These are phyloP conservation scores for Hippocampus kuda DNA, from an alignment of 2,797 vertebrate species.

Conservation along the genomic window DNA sequence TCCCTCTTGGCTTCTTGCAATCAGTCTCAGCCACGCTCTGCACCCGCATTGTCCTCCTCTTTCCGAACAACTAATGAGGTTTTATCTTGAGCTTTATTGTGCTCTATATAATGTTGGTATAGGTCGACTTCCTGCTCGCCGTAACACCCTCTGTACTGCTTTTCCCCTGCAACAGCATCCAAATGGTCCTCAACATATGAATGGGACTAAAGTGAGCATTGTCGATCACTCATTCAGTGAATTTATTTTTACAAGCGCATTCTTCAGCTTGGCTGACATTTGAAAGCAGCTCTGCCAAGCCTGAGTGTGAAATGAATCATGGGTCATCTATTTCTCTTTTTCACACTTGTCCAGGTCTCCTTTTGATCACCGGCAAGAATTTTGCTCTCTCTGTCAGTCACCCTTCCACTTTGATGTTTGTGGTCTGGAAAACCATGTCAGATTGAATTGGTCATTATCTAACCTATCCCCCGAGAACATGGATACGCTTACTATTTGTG, in stretches of 20 bases:
- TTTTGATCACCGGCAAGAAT: conserved; percentile 37
- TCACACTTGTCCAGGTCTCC: conserved; percentile 23
- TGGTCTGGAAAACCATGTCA: conserved; percentile 54
- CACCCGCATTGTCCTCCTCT: conserved; percentile 7
- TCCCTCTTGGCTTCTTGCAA: neutral
- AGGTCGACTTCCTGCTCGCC: conserved; percentile 18
- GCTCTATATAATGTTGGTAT: conserved; percentile 18
- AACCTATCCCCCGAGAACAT: conserved; percentile 37
- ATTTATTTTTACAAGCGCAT: conserved; percentile 18
- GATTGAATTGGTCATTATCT: conserved; percentile 60
- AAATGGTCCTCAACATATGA: conserved; percentile 18
- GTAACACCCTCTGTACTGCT: conserved; percentile 8
- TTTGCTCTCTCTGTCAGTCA: conserved; percentile 5
- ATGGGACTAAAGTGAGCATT: conserved; percentile 14
- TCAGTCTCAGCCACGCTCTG: neutral
- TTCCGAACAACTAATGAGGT: conserved; percentile 18
- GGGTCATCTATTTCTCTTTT: conserved; percentile 25
- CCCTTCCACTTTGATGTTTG: conserved; percentile 42
- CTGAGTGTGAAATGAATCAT: conserved; percentile 31
- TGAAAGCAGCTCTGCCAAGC: conserved; percentile 12
- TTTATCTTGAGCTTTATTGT: conserved; percentile 22
- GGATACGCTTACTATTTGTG: conserved; percentile 46
- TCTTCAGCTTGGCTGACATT: conserved; percentile 11
- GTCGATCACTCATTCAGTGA: conserved; percentile 22
- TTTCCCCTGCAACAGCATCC: conserved; percentile 21